Evolutionary conservation across 2,113 vertebrate genomes (phyloP).

Genomic region (Nibea albiflora): DNA sequence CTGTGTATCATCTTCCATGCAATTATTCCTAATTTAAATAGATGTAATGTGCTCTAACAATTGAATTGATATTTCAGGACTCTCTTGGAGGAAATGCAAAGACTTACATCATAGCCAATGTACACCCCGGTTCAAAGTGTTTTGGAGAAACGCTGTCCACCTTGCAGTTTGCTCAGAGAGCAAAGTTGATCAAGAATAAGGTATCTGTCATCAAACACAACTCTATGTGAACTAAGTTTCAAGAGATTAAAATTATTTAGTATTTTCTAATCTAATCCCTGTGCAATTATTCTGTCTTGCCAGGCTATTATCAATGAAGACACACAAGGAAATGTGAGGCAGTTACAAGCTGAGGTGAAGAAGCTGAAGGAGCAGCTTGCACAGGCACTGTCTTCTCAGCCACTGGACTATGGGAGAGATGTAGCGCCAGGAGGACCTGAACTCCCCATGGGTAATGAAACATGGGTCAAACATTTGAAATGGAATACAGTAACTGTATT

Average conservation of each 20-base stretch:
- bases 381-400: constrained; percentile 73
- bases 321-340: constrained; percentile 94
- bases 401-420: constrained; percentile 55
- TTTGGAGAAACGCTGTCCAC: constrained; percentile 97
- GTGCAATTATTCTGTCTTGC: constrained; percentile 7
- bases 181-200: constrained; percentile 98
- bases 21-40: not conserved
- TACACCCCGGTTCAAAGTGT: constrained; percentile 95
- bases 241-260: not conserved
- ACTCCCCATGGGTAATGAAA: constrained; percentile 62
- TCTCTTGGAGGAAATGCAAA: constrained; percentile 97
- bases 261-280: not conserved
- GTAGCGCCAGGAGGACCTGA: constrained; percentile 72
- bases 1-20: not conserved
- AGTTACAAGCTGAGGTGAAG: constrained; percentile 94
- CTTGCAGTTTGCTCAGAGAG: constrained; percentile 95
- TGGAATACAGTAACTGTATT: not conserved
- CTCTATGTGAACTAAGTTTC: not conserved
- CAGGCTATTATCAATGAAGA: constrained; percentile 97
- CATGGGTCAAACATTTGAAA: not conserved
- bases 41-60: not conserved
- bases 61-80: constrained; percentile 83
- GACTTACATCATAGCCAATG: constrained; percentile 95
- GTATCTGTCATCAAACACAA: constrained; percentile 57
- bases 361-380: constrained; percentile 93